Conservation (phyloP, 2,888 invertebrate species). For the Yponomeuta malinellus region DNA sequence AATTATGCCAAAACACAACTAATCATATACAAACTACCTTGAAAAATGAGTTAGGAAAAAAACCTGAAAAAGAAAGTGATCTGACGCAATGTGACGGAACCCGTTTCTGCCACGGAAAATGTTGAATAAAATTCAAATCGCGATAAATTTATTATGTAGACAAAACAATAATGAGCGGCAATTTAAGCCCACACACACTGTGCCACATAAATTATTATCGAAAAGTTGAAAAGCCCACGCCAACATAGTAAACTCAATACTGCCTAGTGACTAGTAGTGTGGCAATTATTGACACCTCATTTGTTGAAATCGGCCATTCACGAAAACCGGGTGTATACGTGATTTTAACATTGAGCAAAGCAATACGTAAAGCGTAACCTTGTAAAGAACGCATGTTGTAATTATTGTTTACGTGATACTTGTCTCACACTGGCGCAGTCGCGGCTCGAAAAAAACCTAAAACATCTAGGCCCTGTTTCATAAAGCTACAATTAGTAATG, state of each 20-base stretch:
- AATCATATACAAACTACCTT: background rate
- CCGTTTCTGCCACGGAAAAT: background rate
- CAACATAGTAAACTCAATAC: background rate
- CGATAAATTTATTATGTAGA: background rate
- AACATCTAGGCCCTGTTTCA: too few species aligned
- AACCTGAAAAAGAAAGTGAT: background rate
- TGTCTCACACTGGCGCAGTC: too few species aligned
- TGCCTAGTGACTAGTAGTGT: too few species aligned
- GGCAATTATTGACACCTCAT: too few species aligned
- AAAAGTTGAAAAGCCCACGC: background rate
- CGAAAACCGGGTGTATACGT: too few species aligned
- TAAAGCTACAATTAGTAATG: too few species aligned
- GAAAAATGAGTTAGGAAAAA: background rate
- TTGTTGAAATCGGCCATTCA: too few species aligned
- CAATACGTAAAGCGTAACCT: too few species aligned
- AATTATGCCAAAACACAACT: background rate
- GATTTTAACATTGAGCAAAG: too few species aligned
- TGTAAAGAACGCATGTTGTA: too few species aligned
- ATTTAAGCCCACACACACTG: background rate
- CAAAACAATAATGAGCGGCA: background rate
- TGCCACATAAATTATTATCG: background rate
- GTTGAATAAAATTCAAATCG: background rate
- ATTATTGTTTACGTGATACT: too few species aligned
- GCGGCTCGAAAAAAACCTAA: too few species aligned
- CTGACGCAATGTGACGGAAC: background rate